Conservation (phyloP, 1,140 invertebrate genomes). For the Pantala flavescens region DNA sequence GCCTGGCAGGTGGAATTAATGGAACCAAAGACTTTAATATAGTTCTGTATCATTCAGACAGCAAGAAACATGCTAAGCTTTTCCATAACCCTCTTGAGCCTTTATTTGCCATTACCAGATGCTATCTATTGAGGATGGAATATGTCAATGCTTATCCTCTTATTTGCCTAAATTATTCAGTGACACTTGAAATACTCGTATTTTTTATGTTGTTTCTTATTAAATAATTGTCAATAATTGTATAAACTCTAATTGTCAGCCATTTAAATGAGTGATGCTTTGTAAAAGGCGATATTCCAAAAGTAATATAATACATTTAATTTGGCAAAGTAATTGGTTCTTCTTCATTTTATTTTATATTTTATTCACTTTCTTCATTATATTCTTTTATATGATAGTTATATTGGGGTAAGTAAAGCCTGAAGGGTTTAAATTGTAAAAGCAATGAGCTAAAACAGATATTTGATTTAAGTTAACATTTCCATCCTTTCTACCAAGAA, state of each 20-base stretch:
- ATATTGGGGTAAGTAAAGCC: no score
- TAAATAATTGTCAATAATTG: background rate
- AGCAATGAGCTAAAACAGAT: no score
- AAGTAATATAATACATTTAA: background rate
- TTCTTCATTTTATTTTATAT: background rate
- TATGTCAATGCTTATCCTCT: background rate
- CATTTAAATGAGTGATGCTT: background rate
- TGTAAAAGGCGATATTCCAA: background rate
- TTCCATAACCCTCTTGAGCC: background rate
- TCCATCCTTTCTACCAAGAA: no score
- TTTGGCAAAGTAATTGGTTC: background rate
- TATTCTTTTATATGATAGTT: background rate
- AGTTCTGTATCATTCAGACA: background rate
- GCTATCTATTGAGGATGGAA: background rate
- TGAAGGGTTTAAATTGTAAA: no score
- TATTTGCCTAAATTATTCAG: background rate
- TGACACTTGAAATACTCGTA: background rate
- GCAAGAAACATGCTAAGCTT: background rate
- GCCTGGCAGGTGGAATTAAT: slow-evolving; percentile 34
- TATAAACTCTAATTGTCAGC: background rate
- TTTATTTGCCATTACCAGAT: background rate
- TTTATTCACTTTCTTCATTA: background rate
- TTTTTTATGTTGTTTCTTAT: background rate
- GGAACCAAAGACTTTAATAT: background rate
- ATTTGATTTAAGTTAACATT: no score